Evolutionary conservation across 2,113 vertebrate genomes (phyloP), one percentile per base, ranked within the genome.

Genomic region (Neogobius melanostomus): DNA sequence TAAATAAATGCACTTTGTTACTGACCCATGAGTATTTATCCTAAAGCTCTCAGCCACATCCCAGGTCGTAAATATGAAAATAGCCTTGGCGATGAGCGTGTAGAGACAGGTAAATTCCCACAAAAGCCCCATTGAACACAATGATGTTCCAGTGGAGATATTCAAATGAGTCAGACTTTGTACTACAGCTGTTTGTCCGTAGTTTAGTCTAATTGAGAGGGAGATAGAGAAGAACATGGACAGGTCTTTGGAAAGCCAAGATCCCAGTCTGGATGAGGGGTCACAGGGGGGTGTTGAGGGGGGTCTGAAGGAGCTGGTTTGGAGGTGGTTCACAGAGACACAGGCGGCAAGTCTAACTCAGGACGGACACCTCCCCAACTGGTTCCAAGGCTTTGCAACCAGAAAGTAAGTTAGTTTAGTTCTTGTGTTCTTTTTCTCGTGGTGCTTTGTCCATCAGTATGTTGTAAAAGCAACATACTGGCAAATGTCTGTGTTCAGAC

Each of bases 341-440:
- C 95, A 97, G 87, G 94, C 91, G 0, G 76, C 61, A 0, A 81
- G 90, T 59, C 47, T 96, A 69, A 62, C 90, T 6, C 75, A 86
- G 62, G 10, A 87, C 0, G 94, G 94, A 7, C 86, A 85, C 49
- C 93, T 95, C 77, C 95, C 96, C 0, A 7, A 62, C 59, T 97
- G 96, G 96, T 97, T 98, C 80, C 94, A 94, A 0, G 95, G 96
- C 69, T 95, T 95, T 68, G 79, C 93, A 59, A 88, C 91, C 11
- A 88, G 95, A 56, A 93, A 89, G 96, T 96, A 91, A 95, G 95
- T 15, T 9, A 42, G 15, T 45, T 44, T 1, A 12, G 9, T 42
- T 14, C 28, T 14, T 28, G 5, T 14, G 51, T 52, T 8, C 6
- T 52, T 52, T 15, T n/a, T 52, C n/a, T 52, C 6, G 50, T 15